phyloP scores from a whole-genome alignment of 2,113 vertebrate genomes.

The Herpetotheres cachinnans region DNA sequence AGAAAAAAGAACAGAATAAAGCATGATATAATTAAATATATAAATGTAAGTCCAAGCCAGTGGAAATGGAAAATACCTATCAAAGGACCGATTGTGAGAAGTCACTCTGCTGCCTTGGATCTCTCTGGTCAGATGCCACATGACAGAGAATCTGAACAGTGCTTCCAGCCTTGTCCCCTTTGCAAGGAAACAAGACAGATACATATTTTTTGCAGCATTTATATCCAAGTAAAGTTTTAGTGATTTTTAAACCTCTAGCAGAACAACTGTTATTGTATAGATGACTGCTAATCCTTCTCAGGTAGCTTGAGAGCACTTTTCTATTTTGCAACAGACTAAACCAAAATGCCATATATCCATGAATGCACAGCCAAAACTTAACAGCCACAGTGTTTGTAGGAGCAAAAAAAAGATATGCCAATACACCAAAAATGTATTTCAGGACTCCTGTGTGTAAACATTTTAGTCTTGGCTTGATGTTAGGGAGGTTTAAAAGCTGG shows the following conservation, averaged over 20 bases:
- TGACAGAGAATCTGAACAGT: constrained; percentile 89
- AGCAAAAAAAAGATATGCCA: background rate
- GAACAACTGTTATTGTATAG: background rate
- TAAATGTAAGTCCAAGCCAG: background rate
- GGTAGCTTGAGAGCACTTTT: background rate
- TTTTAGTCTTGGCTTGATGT: background rate
- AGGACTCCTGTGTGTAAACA: background rate
- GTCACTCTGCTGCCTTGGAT: constrained; percentile 86
- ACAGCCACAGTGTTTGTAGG: background rate
- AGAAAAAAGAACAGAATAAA: background rate
- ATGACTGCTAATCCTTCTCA: background rate
- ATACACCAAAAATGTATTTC: background rate
- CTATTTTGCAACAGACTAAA: background rate
- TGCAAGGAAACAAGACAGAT: background rate
- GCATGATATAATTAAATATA: background rate
- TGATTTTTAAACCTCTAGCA: background rate
- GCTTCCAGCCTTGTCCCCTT: constrained; percentile 90
- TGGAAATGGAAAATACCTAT: constrained; percentile 78
- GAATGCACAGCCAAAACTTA: background rate
- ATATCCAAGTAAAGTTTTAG: background rate
- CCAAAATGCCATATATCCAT: background rate
- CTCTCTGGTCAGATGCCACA: constrained; percentile 97
- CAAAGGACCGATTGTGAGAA: constrained; percentile 91
- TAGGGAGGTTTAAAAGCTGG: background rate
- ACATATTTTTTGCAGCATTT: background rate